These are phyloP conservation scores for Oxyura jamaicensis DNA, from an alignment of 2,113 vertebrate species.

Conservation along the genomic window DNA sequence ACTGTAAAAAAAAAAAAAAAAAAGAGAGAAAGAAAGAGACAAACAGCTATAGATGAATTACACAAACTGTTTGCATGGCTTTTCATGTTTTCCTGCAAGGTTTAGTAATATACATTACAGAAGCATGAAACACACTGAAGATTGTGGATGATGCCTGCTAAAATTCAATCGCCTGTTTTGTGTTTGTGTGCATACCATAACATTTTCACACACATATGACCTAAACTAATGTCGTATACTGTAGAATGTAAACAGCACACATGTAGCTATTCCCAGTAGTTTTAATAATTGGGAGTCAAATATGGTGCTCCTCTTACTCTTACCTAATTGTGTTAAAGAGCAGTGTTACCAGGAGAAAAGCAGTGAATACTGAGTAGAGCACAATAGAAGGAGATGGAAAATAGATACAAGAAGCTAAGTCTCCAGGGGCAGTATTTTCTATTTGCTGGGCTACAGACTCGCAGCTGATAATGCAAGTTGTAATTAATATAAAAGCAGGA, in stretches of 20 bases:
- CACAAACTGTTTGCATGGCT: background rate
- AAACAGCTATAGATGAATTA: background rate
- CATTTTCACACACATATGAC: conserved; percentile 20
- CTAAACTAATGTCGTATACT: conserved; percentile 20
- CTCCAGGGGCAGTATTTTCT: conserved; percentile 93
- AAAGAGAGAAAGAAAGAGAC: background rate
- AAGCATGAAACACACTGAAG: background rate
- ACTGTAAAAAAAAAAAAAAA: background rate
- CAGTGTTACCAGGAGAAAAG: conserved; percentile 89
- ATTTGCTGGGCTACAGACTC: conserved; percentile 94
- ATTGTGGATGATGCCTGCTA: background rate
- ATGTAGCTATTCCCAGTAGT: conserved; percentile 89
- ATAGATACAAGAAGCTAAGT: conserved; percentile 92
- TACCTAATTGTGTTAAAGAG: conserved; percentile 96
- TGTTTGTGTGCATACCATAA: background rate
- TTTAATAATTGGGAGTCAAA: conserved; percentile 94
- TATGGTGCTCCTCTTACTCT: conserved; percentile 85
- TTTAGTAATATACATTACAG: background rate
- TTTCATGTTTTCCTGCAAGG: background rate
- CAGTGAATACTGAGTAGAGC: conserved; percentile 84
- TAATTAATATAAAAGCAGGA: conserved; percentile 99
- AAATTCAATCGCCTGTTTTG: background rate
- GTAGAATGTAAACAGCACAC: conserved; percentile 66
- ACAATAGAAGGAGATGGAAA: conserved; percentile 92
- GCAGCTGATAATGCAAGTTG: conserved; percentile 98